Base-by-base conservation (phyloP, 2,888 invertebrate genomes). In the Brenthis ino region DNA sequence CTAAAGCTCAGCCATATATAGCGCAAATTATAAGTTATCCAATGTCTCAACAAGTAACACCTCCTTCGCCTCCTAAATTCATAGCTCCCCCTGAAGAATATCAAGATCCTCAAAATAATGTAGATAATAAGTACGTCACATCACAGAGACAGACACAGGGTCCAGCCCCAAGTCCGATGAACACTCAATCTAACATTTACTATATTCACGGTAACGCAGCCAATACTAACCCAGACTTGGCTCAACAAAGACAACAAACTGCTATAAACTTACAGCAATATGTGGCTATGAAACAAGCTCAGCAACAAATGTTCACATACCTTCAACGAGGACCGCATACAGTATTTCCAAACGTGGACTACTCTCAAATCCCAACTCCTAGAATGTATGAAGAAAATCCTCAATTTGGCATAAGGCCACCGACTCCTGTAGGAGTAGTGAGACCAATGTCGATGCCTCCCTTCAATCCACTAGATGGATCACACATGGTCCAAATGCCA, bases 261-360 rank as follows among this genome's bases (percentile, higher is more conserved):
- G 93, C 91, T 0, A 82, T 93, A 65, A 93, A 93, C 60, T 77
- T 93, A 64, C 93, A 93, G 77, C 93, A 93, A 68, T 93, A 93
- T 73, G 93, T 93, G 0, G 93, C 93, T 0, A 93, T 93, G 93
- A 93, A 93, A 71, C 93, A 93, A 80, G 93, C 93, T 0, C 93
- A 93, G 74, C 93, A 93, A 70, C 92, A 93, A 71, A 91, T 93
- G 91, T 91, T 87, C 68, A 82, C 86, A 0, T 93, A 91, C 76
- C 79, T 91, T 53, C 93, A 93, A 74, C 80, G 92, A 73, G 86
- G 88, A 53, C 90, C 92, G 0, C 90, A 91, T 64, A 89, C 91
- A 0, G 89, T 91, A n/a, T 91, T 87, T 64, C 91, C 92, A 0
- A 88, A 86, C 68, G 82, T 87, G 11, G 90, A 89, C 51, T 90